Evolutionary conservation across 2,113 vertebrate genomes (phyloP).

Genomic region (Chloebia gouldiae): DNA sequence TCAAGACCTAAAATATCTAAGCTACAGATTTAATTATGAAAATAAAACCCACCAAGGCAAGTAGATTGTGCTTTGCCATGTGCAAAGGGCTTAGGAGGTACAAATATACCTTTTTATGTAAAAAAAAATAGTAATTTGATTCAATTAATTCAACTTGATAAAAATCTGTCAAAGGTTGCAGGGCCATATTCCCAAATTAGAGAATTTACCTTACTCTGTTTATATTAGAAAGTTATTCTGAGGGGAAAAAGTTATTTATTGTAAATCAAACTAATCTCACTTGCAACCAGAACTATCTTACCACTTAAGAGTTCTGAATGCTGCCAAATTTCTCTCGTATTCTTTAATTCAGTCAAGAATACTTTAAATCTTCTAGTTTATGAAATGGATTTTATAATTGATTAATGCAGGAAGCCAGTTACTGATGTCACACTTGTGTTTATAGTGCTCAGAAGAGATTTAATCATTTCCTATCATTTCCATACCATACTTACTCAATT

Average conservation of each 20-base stretch:
- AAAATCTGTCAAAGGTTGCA: background rate
- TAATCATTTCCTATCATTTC: background rate
- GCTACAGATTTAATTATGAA: background rate
- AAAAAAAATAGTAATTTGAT: background rate
- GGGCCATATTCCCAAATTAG: background rate
- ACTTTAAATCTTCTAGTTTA: background rate
- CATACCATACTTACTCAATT: background rate
- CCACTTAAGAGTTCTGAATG: background rate
- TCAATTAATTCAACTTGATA: background rate
- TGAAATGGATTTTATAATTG: slow-evolving; percentile 3
- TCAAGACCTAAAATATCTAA: background rate
- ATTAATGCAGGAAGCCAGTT: background rate
- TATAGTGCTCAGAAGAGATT: background rate
- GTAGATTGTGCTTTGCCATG: background rate
- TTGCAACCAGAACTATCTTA: background rate
- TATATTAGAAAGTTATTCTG: background rate
- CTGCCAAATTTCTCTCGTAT: background rate
- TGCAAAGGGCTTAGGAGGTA: background rate
- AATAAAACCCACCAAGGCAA: background rate
- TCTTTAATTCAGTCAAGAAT: background rate
- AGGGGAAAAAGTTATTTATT: background rate
- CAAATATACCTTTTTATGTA: background rate
- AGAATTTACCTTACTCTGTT: background rate
- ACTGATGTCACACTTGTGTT: background rate
- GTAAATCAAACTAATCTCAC: background rate